Evolutionary conservation across 2,888 invertebrate species (phyloP), one percentile per base, ranked within the genome.

Genomic region (Aspidiotus destructor): DNA sequence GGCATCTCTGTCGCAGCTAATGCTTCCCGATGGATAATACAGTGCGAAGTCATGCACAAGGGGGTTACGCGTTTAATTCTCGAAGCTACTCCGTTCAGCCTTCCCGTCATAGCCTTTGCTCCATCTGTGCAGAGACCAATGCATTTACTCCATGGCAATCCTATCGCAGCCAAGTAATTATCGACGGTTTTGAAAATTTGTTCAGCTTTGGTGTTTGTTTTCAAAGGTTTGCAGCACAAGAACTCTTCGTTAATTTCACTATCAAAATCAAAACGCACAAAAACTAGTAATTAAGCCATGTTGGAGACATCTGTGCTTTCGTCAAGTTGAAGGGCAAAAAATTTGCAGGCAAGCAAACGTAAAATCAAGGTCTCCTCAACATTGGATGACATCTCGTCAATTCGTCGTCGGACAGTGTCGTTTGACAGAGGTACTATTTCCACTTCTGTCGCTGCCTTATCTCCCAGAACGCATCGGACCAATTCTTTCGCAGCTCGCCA

Each of bases 81-180:
- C 41, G 71, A 70, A 69, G 71, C 70, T 61, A 73, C 69, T 68
- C 69, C 48, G 69, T 71, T 70, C 65, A 71, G 57, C 62, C 69
- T 41, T 53, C 71, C 69, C 60, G 72, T 71, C 62, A 54, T 44
- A 61, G 73, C 69, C 57, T 70, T 65, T 63, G 72, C 72, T 69
- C 71, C 63, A 70, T 73, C 68, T 40, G 64, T 62, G 48, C 69
- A 62, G 42, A 62, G 55, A 41, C 60, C 64, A 41, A 70, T 62
- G 55, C 16, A 55, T 64, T 64, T 64, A 64, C 17, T 64, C 55
- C 64, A 54, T 55, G 55, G 15, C 55, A 55, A 55, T 55, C 55
- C 55, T 55, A n/a, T 55, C 55, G 9, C 54, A 41, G 40, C 16
- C 41, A 62, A 62, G 57, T 65, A 65, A n/a, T 65, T 44, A 58